Percentiles rank a stretch among this genome's conserved stretches.
These are phyloP conservation scores for Halcyon badia DNA, from an alignment of 2,797 vertebrate genomes.

Conservation along the genomic window DNA sequence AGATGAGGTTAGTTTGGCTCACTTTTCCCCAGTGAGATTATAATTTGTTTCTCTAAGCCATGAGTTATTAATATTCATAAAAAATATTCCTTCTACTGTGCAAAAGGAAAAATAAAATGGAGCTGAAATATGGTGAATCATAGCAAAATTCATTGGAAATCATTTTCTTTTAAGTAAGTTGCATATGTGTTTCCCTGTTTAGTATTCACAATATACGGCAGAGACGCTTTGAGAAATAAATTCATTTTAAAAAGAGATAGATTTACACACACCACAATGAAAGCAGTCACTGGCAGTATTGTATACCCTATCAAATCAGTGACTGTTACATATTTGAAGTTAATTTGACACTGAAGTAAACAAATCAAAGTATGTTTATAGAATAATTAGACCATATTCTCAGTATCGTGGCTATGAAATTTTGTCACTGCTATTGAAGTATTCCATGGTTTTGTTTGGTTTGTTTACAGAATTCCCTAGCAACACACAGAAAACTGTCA, in stretches of 20 bases:
- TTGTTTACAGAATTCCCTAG: slow-evolving; percentile 80
- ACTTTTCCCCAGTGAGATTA: not conserved
- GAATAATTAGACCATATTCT: slow-evolving; percentile 83
- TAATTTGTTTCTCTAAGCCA: slow-evolving; percentile 42
- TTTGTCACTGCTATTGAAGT: slow-evolving; percentile 79
- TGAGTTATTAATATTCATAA: slow-evolving; percentile 54
- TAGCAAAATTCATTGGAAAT: slow-evolving; percentile 63
- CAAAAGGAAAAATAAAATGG: slow-evolving; percentile 30
- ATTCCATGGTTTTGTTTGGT: slow-evolving; percentile 73
- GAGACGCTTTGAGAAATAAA: slow-evolving; percentile 63
- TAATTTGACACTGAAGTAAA: slow-evolving; percentile 85
- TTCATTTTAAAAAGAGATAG: slow-evolving; percentile 62
- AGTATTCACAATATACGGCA: slow-evolving; percentile 30
- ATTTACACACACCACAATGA: slow-evolving; percentile 63
- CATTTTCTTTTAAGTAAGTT: slow-evolving; percentile 76
- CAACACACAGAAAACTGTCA: slow-evolving; percentile 78
- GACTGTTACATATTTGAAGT: slow-evolving; percentile 80
- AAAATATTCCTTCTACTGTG: slow-evolving; percentile 49
- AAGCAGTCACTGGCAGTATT: slow-evolving; percentile 52
- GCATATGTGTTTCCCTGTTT: slow-evolving; percentile 71
- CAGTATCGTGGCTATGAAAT: slow-evolving; percentile 76
- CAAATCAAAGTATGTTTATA: slow-evolving; percentile 85
- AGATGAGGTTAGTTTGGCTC: slow-evolving; percentile 29
- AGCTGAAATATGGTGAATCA: slow-evolving; percentile 41
- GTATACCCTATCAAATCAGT: slow-evolving; percentile 76